Evolutionary conservation across 1,140 invertebrate genomes (phyloP), one percentile per base, ranked within the genome.

Genomic region (Panulirus ornatus): DNA sequence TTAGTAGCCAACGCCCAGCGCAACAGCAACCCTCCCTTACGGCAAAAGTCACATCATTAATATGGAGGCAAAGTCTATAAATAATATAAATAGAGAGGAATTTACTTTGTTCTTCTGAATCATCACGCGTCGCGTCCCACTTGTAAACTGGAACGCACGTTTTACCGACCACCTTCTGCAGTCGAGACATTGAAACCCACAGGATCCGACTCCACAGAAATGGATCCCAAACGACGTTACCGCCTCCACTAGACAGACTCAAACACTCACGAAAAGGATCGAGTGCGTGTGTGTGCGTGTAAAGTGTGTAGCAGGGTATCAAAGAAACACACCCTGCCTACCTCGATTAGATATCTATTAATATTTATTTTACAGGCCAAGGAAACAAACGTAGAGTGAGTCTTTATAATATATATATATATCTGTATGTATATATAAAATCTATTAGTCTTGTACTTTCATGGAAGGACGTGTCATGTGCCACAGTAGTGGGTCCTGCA

Each of bases 41-140:
- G n/a, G n/a, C n/a, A n/a, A 27, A 5, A 27, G 58, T 30, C 58
- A 66, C 58, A 58, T 22, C 54, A 58, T 58, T 58, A 58, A 22
- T 58, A 58, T 19, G 3, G 11, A 47, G 5, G 3, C 14, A 58
- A 14, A 58, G 54, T 27, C 11, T 27, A 66, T 66, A 66, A 47
- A 47, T 66, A 27, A 27, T 63, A 27, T 66, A 27, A n/a, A n/a
- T n/a, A n/a, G n/a, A 27, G 58, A 30, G n/a, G 30, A 30, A 19
- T n/a, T 66, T 66, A 27, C 30, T 30, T 66, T 66, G n/a, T 27
- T 6, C 58, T 66, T 66, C 58, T 66, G 58, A 66, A 66, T 66
- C 58, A 66, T 66, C 58, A 27, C 0, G n/a, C 58, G 58, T 66
- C n/a, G 58, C 58, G 58, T 66, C 58, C 58, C 30, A 66, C 58